These are phyloP conservation scores for Drosophila parvula DNA, from an alignment of 1,140 invertebrate genomes.

Conservation along the genomic window DNA sequence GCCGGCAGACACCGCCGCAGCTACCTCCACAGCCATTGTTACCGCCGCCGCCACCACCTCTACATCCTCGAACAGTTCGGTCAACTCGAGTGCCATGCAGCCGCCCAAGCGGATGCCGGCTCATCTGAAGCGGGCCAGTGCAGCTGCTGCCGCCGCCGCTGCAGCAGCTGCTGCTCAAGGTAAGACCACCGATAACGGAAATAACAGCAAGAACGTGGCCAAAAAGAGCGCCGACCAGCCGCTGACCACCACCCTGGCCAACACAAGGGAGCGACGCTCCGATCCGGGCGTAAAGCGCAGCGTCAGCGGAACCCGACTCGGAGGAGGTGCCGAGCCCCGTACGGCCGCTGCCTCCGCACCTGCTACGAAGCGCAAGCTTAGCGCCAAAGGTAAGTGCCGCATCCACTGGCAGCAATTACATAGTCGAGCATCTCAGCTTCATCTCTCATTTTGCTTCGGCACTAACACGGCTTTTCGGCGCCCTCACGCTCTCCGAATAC, in stretches of 20 bases:
- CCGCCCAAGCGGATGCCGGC: slow-evolving; percentile 74
- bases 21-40: slow-evolving; percentile 29
- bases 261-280: slow-evolving; percentile 65
- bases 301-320: slow-evolving; percentile 38
- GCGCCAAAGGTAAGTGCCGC: slow-evolving; percentile 58
- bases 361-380: slow-evolving; percentile 57
- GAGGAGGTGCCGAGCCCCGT: slow-evolving; percentile 20
- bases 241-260: slow-evolving; percentile 38
- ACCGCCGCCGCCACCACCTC: slow-evolving; percentile 4
- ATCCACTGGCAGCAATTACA: no score
- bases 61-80: slow-evolving; percentile 21
- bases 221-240: slow-evolving; percentile 75
- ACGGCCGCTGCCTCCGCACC: slow-evolving; percentile 6
- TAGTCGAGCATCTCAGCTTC: slow-evolving; percentile 19
- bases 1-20: slow-evolving; percentile 24
- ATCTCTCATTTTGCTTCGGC: slow-evolving; percentile 38
- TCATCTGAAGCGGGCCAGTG: slow-evolving; percentile 60
- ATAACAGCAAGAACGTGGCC: slow-evolving; percentile 68
- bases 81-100: slow-evolving; percentile 52
- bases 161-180: slow-evolving; percentile 30
- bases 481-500: not conserved
- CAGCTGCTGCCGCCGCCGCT: slow-evolving; percentile 12
- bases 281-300: slow-evolving; percentile 58
- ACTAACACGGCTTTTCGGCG: slow-evolving; percentile 12
- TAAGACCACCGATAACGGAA: slow-evolving; percentile 30